Conservation (phyloP, 2,113 vertebrate genomes). For the Erpornis zantholeuca region DNA sequence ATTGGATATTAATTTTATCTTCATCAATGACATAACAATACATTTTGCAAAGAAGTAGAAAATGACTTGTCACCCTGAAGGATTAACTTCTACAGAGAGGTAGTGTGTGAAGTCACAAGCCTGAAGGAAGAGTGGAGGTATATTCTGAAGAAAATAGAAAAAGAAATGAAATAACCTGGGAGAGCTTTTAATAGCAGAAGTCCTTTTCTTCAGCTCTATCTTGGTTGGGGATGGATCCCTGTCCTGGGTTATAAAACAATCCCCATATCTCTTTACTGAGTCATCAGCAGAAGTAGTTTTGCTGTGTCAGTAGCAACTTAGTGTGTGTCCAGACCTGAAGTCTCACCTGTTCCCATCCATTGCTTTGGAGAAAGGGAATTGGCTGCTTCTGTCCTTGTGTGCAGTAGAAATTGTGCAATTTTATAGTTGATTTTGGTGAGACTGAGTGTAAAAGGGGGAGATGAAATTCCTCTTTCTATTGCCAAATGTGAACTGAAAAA, state of each 20-base stretch:
- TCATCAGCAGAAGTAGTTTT: neutral
- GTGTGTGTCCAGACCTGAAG: neutral
- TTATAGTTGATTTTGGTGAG: neutral
- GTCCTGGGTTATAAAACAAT: no score
- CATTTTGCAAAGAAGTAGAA: neutral
- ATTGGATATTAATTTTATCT: neutral
- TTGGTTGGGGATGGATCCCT: neutral
- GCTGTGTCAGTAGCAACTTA: neutral
- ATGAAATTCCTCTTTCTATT: neutral
- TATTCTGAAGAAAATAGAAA: neutral
- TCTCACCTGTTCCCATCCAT: neutral
- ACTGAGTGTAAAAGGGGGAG: neutral
- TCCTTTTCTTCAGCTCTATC: neutral
- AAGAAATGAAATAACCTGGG: rapidly evolving
- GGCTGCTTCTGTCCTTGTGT: rapidly evolving
- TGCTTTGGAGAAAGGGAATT: neutral
- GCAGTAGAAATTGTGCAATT: neutral
- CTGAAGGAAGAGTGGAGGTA: neutral
- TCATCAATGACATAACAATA: neutral
- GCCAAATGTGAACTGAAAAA: neutral
- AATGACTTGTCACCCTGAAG: neutral
- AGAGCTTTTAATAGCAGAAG: neutral
- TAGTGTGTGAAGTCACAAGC: neutral
- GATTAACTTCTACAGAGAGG: neutral
- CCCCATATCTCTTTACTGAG: neutral